Base-by-base conservation (phyloP, 2,888 invertebrate genomes). In the Cerastis leucographa region DNA sequence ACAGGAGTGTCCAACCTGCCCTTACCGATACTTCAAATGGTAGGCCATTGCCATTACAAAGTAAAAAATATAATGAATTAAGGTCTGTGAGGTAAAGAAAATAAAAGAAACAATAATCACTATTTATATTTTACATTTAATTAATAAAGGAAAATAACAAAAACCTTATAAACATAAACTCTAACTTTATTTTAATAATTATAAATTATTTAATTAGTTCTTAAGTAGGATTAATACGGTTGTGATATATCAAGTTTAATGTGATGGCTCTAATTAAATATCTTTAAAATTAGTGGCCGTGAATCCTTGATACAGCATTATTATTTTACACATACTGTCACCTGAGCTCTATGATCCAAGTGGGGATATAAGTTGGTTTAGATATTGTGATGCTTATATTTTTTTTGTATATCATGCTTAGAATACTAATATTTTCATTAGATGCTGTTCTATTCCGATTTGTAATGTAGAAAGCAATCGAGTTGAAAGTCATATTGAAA, bases 131-230 rank as follows among this genome's bases (percentile, higher is more conserved):
- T 85, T 84, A 84, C 82, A 87, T 87, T 89, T 88, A 81, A 80
- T 84, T 81, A 84, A 87, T 83, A 83, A 87, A 99, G 95, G 93
- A 98, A 99, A 76, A 98, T 89, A 89, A 88, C 85, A 88, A 87
- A 87, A 89, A 85, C 68, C 89, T 84, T 89, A 64, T 7, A 85
- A 74, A 74, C 67, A 79, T 83, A 84, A 80, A 76, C 40, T 81
- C 78, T 86, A 88, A 79, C 74, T 86, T 69, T 83, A 84, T 72
- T 54, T 59, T 81, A 76, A 80, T 71, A 76, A 80, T 71, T 76
- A 85, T 85, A 82, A 85, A 82, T 81, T 83, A 83, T 78, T 85
- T 76, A 64, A 79, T 80, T 70, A 76, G 76, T 80, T 76, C 78
- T 82, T 78, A 75, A 19, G 51, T 74, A 88, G 76, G 71, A 61